Conservation (phyloP, 2,797 vertebrate genomes). For the Prionace glauca region DNA sequence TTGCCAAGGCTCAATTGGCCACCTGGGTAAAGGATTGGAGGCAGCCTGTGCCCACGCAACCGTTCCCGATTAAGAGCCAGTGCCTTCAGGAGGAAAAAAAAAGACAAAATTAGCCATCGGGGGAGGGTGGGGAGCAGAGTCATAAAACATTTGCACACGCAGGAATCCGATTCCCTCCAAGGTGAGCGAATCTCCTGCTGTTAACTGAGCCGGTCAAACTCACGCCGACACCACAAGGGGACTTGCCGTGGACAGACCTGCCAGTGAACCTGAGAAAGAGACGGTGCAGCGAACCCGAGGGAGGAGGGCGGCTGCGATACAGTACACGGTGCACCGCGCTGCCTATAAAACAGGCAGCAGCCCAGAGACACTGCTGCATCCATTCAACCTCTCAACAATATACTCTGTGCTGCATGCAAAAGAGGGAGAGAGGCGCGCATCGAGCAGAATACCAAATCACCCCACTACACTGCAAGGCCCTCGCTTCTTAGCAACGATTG, state of each 20-base stretch:
- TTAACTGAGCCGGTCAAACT: neutral
- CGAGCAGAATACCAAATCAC: slow-evolving; percentile 97
- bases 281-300: slow-evolving; percentile 81
- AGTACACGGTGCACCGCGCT: slow-evolving; percentile 90
- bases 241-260: too few species aligned
- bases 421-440: slow-evolving; percentile 69
- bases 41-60: neutral
- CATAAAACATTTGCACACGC: neutral
- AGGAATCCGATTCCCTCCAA: neutral
- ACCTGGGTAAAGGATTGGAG: neutral
- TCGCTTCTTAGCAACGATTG: slow-evolving; percentile 94
- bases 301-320: slow-evolving; percentile 77
- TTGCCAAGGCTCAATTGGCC: neutral
- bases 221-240: too few species aligned
- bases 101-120: neutral
- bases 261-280: slow-evolving; percentile 49
- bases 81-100: neutral
- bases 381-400: slow-evolving; percentile 92
- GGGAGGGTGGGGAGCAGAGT: neutral
- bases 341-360: slow-evolving; percentile 94
- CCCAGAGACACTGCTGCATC: slow-evolving; percentile 97
- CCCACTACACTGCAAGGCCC: slow-evolving; percentile 88
- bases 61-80: neutral
- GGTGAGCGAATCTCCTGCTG: neutral
- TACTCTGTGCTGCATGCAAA: slow-evolving; percentile 99